Conservation (phyloP, 2,888 invertebrate genomes). For the Lycia hirtaria region DNA sequence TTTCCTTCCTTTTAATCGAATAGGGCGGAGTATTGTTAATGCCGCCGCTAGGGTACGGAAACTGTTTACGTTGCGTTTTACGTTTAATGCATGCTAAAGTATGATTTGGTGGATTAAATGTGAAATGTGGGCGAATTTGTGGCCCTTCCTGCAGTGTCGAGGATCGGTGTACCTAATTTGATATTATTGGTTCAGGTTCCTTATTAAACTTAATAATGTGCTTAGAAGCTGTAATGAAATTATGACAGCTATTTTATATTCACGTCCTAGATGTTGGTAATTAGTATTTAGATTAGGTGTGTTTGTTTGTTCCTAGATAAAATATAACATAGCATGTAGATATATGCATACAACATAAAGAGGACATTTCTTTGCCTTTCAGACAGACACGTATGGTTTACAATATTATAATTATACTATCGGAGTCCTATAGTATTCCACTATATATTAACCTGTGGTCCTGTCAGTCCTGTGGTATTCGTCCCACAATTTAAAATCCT, state of each 20-base stretch:
- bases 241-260: background rate
- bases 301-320: too few species aligned
- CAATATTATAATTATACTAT: too few species aligned
- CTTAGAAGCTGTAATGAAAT: constrained; percentile 5
- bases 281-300: too few species aligned
- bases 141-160: constrained; percentile 23
- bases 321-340: too few species aligned
- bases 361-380: too few species aligned
- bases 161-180: constrained; percentile 20
- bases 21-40: constrained; percentile 74
- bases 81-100: constrained; percentile 52
- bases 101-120: constrained; percentile 30
- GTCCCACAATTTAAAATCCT: too few species aligned
- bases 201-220: constrained; percentile 1
- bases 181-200: constrained; percentile 16
- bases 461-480: too few species aligned
- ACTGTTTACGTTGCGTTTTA: constrained; percentile 69
- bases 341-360: too few species aligned
- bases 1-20: constrained; percentile 75
- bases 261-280: too few species aligned
- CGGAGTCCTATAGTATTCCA: too few species aligned
- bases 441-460: too few species aligned
- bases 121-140: constrained; percentile 31
- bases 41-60: constrained; percentile 55
- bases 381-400: too few species aligned